These are phyloP conservation scores for Cyclura pinguis DNA, from an alignment of 2,797 vertebrate genomes.

Conservation along the genomic window DNA sequence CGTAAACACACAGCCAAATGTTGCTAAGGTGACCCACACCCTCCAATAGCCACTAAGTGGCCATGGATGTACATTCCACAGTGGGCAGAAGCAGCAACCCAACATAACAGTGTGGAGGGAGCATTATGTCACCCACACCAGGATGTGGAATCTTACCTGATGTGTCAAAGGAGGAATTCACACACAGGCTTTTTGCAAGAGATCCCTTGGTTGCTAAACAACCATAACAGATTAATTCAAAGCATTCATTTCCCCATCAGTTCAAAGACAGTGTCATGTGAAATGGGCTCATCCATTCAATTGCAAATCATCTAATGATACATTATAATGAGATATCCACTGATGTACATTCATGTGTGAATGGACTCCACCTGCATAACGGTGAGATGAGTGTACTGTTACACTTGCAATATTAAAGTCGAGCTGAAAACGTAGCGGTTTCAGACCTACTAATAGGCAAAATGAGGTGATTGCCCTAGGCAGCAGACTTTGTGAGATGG, in stretches of 20 bases:
- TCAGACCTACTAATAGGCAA: neutral
- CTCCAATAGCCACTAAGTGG: too few species aligned
- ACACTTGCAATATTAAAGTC: neutral
- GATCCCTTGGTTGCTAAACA: neutral
- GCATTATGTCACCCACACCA: too few species aligned
- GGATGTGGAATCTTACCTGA: neutral
- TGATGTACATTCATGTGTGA: neutral
- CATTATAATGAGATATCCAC: neutral
- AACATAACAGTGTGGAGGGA: too few species aligned
- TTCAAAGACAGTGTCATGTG: neutral
- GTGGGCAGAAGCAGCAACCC: too few species aligned
- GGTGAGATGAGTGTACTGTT: neutral
- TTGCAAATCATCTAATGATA: neutral
- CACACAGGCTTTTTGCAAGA: neutral
- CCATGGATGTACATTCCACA: too few species aligned
- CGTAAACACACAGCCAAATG: too few species aligned
- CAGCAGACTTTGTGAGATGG: neutral
- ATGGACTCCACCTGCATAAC: neutral
- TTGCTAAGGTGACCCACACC: too few species aligned
- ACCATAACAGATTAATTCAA: neutral
- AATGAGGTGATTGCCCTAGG: neutral
- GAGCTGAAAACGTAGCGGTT: neutral
- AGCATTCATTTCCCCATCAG: neutral
- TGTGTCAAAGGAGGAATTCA: neutral
- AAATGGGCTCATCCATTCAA: neutral